These are phyloP conservation scores for Drosophila dives DNA, from an alignment of 2,888 invertebrate genomes.

Conservation along the genomic window DNA sequence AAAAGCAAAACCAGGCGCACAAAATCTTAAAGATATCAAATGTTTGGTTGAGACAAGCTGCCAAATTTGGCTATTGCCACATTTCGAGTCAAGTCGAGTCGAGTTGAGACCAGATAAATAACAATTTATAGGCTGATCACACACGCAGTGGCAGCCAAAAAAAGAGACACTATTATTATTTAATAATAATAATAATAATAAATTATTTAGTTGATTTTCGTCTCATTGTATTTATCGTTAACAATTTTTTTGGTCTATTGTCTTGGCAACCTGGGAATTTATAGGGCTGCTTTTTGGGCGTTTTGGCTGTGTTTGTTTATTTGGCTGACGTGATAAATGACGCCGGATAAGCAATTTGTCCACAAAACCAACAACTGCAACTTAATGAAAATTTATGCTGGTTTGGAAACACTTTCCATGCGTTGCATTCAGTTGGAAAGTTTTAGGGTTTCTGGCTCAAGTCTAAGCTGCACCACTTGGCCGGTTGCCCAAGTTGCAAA, in stretches of 20 bases:
- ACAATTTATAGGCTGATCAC: slow-evolving; percentile 66
- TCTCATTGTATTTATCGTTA: slow-evolving; percentile 8
- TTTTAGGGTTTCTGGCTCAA: slow-evolving; percentile 46
- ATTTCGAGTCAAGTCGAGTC: slow-evolving; percentile 27
- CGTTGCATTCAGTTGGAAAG: slow-evolving; percentile 27
- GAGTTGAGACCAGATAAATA: slow-evolving; percentile 39
- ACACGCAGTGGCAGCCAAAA: slow-evolving; percentile 44
- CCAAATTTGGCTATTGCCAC: slow-evolving; percentile 65
- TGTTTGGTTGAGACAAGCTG: slow-evolving; percentile 58
- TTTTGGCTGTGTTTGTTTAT: not conserved
- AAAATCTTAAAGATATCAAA: slow-evolving; percentile 24
- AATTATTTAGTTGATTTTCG: slow-evolving; percentile 49
- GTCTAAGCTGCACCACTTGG: slow-evolving; percentile 41
- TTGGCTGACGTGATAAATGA: slow-evolving; percentile 43
- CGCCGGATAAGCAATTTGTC: slow-evolving; percentile 36
- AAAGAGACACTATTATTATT: slow-evolving; percentile 18
- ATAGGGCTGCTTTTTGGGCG: slow-evolving; percentile 31
- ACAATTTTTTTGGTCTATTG: slow-evolving; percentile 28
- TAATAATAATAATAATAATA: slow-evolving; percentile 60
- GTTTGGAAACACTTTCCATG: slow-evolving; percentile 16
- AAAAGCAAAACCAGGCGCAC: slow-evolving; percentile 9
- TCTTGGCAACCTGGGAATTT: slow-evolving; percentile 48
- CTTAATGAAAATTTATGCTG: slow-evolving; percentile 5
- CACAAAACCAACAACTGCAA: slow-evolving; percentile 13
- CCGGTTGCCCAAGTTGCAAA: slow-evolving; percentile 22